These are phyloP conservation scores for Balaenoptera acutorostrata DNA, from an alignment of 2,113 vertebrate genomes.

Conservation along the genomic window DNA sequence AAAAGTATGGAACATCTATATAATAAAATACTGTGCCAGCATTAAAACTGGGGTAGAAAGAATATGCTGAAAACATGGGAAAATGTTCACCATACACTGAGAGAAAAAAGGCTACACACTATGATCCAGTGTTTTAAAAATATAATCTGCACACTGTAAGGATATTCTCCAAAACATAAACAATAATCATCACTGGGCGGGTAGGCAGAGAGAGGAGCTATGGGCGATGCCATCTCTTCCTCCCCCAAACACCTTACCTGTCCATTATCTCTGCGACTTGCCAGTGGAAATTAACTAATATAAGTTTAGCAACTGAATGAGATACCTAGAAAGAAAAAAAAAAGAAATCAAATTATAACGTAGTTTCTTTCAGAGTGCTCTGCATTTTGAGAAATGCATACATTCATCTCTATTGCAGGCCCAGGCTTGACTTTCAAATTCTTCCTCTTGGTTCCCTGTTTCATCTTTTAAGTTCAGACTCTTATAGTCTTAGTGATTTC, in stretches of 20 bases:
- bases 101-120: not conserved
- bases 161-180: not conserved
- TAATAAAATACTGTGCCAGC: not conserved
- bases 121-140: not conserved
- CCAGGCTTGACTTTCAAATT: not conserved
- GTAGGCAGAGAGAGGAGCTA: not conserved
- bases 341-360: slow-evolving; percentile 1
- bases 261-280: slow-evolving; percentile 96
- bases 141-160: not conserved
- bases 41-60: not conserved
- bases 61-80: not conserved
- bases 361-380: not conserved
- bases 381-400: slow-evolving; percentile 6
- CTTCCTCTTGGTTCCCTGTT: slow-evolving; percentile 3
- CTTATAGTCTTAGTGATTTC: not conserved
- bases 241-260: slow-evolving; percentile 84
- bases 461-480: slow-evolving; percentile 22
- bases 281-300: slow-evolving; percentile 99
- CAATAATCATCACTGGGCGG: not conserved
- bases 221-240: not conserved
- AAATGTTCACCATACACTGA: not conserved
- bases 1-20: not conserved
- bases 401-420: not conserved
- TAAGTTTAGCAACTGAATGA: slow-evolving; percentile 96
- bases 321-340: slow-evolving; percentile 85